Conservation (phyloP, 2,797 vertebrate species). For the Sparidentex hasta region DNA sequence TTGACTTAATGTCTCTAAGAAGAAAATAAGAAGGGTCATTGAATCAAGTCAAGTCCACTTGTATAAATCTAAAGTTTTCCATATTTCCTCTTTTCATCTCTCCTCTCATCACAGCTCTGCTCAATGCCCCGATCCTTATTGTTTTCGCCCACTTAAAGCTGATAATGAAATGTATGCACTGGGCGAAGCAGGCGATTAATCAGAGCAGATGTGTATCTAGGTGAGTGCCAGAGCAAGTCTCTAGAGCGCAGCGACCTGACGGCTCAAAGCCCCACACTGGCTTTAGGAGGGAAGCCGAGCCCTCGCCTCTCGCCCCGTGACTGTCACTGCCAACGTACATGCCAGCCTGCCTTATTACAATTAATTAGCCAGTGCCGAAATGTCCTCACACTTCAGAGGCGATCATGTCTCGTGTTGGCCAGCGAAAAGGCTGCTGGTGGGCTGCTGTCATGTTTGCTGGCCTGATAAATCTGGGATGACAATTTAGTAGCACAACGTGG, state of each 20-base stretch:
- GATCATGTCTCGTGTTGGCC: conserved; percentile 68
- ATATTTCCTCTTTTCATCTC: conserved; percentile 28
- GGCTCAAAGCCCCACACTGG: conserved; percentile 60
- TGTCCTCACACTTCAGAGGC: conserved; percentile 82
- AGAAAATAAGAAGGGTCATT: conserved; percentile 2
- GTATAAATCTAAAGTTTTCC: conserved; percentile 17
- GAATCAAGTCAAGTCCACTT: background rate
- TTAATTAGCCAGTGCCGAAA: conserved; percentile 82
- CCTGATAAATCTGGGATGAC: conserved; percentile 72
- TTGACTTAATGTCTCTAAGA: background rate
- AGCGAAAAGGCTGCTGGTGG: conserved; percentile 71
- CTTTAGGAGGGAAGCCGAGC: conserved; percentile 45
- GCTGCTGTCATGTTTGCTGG: conserved; percentile 68
- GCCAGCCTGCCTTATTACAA: conserved; percentile 82
- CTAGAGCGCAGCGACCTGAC: conserved; percentile 66
- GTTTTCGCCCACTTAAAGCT: conserved; percentile 82
- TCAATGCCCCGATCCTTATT: conserved; percentile 66
- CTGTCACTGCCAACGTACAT: conserved; percentile 72
- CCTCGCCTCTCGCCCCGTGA: conserved; percentile 65
- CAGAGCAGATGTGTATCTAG: conserved; percentile 86
- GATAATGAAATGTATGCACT: conserved; percentile 83
- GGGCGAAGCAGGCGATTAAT: conserved; percentile 82
- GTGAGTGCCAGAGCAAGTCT: conserved; percentile 79
- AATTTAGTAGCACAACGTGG: conserved; percentile 42
- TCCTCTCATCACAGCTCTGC: conserved; percentile 38